Evolutionary conservation across 53 echinoderm and acorn worm genomes (phyloP).

Genomic region (Pentamera pediparva): DNA sequence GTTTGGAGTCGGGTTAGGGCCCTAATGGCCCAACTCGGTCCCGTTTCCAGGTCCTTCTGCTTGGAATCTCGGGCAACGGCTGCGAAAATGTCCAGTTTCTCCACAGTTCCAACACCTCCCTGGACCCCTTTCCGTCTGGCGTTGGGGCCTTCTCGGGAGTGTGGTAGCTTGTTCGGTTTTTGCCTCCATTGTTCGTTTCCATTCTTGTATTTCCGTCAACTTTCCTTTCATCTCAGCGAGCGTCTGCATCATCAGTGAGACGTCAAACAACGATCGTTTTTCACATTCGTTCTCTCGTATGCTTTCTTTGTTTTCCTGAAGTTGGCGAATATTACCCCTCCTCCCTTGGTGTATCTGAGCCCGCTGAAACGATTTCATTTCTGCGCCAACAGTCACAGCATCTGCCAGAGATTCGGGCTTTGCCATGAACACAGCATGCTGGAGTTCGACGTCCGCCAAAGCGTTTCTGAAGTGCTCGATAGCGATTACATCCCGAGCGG

Average conservation of each 20-base stretch:
- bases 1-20: not conserved
- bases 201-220: not conserved
- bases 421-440: not conserved
- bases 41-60: not conserved
- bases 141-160: no score
- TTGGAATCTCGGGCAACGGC: not conserved
- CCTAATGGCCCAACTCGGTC: not conserved
- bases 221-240: not conserved
- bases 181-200: not conserved
- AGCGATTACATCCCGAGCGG: not conserved
- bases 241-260: not conserved
- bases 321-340: not conserved
- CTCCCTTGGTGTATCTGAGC: not conserved
- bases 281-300: no score
- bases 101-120: not conserved
- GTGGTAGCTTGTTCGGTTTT: not conserved
- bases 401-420: not conserved
- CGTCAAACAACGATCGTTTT: not conserved
- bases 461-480: constrained; percentile 5
- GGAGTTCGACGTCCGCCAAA: not conserved
- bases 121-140: no score
- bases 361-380: constrained; percentile 16
- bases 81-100: not conserved
- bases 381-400: not conserved
- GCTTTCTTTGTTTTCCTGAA: not conserved